These are phyloP conservation scores for Glossophaga mutica DNA, from an alignment of 2,797 vertebrate species.

Conservation along the genomic window DNA sequence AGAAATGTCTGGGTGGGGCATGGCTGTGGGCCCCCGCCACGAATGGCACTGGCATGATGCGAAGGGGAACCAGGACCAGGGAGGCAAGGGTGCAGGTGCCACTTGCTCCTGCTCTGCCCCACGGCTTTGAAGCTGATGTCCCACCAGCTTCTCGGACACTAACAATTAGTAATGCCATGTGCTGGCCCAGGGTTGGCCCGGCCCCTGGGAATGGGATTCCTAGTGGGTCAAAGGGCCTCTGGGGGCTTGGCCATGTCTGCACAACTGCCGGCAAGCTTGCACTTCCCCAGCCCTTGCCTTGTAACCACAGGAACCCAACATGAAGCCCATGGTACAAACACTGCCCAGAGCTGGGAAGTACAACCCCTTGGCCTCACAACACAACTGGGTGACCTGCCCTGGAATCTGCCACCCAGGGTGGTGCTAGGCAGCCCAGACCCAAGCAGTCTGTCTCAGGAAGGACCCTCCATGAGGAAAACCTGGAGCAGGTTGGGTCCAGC, in stretches of 20 bases:
- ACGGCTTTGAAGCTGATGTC: background rate
- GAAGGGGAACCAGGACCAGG: too few relatives aligned
- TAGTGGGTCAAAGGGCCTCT: background rate
- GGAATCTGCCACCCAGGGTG: background rate
- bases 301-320: background rate
- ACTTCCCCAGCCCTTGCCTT: background rate
- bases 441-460: background rate
- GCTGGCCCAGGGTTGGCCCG: background rate
- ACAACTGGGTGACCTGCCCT: background rate
- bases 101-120: background rate
- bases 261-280: background rate
- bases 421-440: background rate
- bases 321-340: too few relatives aligned
- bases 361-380: background rate
- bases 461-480: background rate
- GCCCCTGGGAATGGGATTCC: background rate
- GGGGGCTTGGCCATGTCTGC: background rate
- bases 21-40: background rate
- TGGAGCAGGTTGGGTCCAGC: background rate
- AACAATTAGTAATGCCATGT: background rate
- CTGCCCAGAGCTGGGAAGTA: background rate
- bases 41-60: background rate
- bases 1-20: background rate
- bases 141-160: background rate
- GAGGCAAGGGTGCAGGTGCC: background rate